phyloP scores from a whole-genome alignment of 1,140 invertebrate genomes.

The Phymorhynchus buccinoides region DNA sequence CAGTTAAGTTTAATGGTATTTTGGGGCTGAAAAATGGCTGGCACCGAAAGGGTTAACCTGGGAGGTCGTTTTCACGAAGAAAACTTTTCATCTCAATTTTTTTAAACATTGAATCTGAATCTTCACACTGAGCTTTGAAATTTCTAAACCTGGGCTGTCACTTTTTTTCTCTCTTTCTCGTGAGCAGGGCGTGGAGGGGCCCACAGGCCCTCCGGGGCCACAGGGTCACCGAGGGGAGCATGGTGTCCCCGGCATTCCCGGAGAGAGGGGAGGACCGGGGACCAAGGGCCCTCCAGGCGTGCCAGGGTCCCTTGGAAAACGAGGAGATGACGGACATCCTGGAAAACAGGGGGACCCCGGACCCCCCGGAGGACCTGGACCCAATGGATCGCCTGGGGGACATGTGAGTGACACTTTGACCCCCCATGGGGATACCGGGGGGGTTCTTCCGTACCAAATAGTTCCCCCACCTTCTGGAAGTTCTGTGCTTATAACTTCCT shows the following conservation, averaged over 20 bases:
- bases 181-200: conserved; percentile 54
- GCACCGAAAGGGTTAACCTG: background rate
- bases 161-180: too few relatives aligned
- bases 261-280: conserved; percentile 60
- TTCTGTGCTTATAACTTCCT: too few relatives aligned
- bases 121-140: too few relatives aligned
- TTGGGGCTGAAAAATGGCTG: too few relatives aligned
- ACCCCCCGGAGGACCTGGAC: conserved; percentile 55
- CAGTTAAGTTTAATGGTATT: too few relatives aligned
- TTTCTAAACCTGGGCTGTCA: too few relatives aligned
- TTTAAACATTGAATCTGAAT: too few relatives aligned
- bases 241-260: conserved; percentile 57
- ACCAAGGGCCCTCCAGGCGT: conserved; percentile 56
- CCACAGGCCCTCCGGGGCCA: conserved; percentile 55
- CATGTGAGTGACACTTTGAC: conserved; percentile 57
- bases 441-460: too few relatives aligned
- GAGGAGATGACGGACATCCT: conserved; percentile 59
- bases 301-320: conserved; percentile 72
- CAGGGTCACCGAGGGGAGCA: conserved; percentile 55
- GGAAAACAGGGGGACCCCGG: conserved; percentile 58
- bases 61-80: background rate
- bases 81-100: too few relatives aligned
- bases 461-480: too few relatives aligned
- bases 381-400: conserved; percentile 53
- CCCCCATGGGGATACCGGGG: too few relatives aligned